Evolutionary conservation across 2,797 vertebrate genomes (phyloP).

Genomic region (Chromobotia macracanthus): DNA sequence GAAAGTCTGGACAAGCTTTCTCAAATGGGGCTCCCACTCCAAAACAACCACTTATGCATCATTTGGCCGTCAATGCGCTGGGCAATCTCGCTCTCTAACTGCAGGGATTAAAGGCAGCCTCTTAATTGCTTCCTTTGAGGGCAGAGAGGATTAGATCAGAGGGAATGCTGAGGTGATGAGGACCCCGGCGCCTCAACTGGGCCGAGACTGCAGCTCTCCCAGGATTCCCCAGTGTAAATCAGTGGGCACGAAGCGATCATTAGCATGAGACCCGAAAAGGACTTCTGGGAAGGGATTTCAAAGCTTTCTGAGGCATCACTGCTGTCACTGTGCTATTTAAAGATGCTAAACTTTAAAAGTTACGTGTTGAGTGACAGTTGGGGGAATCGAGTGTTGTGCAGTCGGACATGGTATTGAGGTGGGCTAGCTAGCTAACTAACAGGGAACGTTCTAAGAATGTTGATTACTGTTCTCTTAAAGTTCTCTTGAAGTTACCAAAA

Average conservation of each 20-base stretch:
- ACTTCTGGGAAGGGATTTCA: slow-evolving; percentile 45
- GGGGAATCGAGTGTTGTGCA: slow-evolving; percentile 24
- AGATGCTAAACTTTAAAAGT: slow-evolving; percentile 28
- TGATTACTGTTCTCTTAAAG: no score
- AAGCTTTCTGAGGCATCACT: slow-evolving; percentile 35
- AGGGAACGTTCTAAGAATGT: no score
- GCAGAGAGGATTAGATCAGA: slow-evolving; percentile 55
- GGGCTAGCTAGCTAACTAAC: neutral
- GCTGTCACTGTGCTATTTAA: slow-evolving; percentile 33
- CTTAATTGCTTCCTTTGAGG: slow-evolving; percentile 62
- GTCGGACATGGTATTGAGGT: neutral
- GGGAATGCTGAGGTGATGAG: slow-evolving; percentile 52
- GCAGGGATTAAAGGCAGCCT: slow-evolving; percentile 53
- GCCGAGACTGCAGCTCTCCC: slow-evolving; percentile 41
- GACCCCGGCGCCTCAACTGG: slow-evolving; percentile 49
- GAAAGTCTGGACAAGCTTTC: slow-evolving; percentile 36
- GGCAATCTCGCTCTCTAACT: slow-evolving; percentile 53
- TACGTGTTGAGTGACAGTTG: slow-evolving; percentile 38
- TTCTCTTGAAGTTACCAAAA: no score
- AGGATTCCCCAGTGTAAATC: slow-evolving; percentile 47
- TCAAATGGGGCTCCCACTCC: slow-evolving; percentile 49
- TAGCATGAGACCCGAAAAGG: slow-evolving; percentile 47
- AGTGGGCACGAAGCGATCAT: slow-evolving; percentile 28
- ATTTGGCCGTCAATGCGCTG: slow-evolving; percentile 55
- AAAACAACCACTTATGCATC: slow-evolving; percentile 60